Base-by-base conservation (phyloP, 2,797 vertebrate genomes). In the Enteromius unitaeniatus region DNA sequence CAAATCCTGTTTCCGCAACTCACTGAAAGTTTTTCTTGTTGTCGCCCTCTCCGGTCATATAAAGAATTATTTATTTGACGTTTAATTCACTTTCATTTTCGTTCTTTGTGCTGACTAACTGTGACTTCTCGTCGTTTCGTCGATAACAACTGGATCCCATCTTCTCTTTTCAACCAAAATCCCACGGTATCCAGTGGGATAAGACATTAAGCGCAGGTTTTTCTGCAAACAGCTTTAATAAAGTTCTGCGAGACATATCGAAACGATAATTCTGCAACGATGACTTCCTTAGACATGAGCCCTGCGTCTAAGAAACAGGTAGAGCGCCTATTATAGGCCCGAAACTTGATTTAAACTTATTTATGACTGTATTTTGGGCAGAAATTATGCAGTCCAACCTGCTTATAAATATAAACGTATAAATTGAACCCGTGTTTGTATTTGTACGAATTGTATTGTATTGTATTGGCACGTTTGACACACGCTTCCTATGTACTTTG, bases 261-360 rank as follows among this genome's bases (percentile, higher is more conserved):
- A 79, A 51, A 40, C 82, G n/a, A 82, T 21, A 58, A 42, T 65
- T 73, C 26, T 23, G 65, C 74, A 79, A 89, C 88, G 58, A 96
- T 95, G 95, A 91, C 93, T 81, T 87, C 92, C 70, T 64, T 93
- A 73, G 92, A 89, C 55, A 90, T 94, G 78, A 87, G 86, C 19
- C 87, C 90, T 21, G 91, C 92, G 53, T 92, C 94, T 37, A 94
- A 93, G 88, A 94, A 94, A 87, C 91, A 95, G 94, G 95, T 95
- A 87, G 82, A 45, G 9, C 70, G 28, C 49, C 1, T 4, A 64
- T 53, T 13, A 40, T 55, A 80, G 87, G 85, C 87, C 87, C 79
- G 26, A 79, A 40, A 62, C 4, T 26, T 9, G 8, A 6, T 40
- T 49, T 45, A 67, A 13, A 23, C 3, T 2, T 0, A 6, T 26